Conservation (phyloP, 2,888 invertebrate genomes). For the Phymatocera aterrima region DNA sequence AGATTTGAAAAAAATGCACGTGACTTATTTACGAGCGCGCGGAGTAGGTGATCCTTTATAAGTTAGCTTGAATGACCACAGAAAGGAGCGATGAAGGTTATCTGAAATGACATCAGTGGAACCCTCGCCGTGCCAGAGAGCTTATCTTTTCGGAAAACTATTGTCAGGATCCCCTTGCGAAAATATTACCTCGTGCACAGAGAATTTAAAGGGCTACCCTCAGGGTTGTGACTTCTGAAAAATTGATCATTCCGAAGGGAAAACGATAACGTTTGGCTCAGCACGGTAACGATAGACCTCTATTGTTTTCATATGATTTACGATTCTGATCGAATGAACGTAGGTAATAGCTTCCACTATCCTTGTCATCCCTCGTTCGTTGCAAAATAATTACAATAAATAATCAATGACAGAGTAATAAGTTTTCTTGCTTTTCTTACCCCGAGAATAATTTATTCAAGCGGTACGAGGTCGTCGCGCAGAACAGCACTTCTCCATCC, state of each 20-base stretch:
- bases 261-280: conserved; percentile 9
- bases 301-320: conserved; percentile 6
- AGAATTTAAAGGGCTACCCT: conserved; percentile 40
- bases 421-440: too few relatives aligned
- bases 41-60: conserved; percentile 37
- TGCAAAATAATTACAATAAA: not conserved
- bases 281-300: conserved; percentile 7
- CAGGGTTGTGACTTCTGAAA: conserved; percentile 34
- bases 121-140: conserved; percentile 63
- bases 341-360: not conserved
- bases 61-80: conserved; percentile 43
- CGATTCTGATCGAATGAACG: not conserved
- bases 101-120: conserved; percentile 73
- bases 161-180: conserved; percentile 58
- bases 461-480: too few relatives aligned
- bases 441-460: too few relatives aligned
- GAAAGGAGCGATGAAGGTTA: conserved; percentile 63
- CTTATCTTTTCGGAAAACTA: conserved; percentile 61
- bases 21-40: conserved; percentile 17
- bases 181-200: conserved; percentile 49
- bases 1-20: conserved; percentile 3
- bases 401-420: too few relatives aligned
- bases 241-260: conserved; percentile 29
- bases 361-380: not conserved
- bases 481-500: too few relatives aligned